A percentile compares a stretch with the other conserved stretches of the same genome.
These are phyloP conservation scores for Drosophila aff. DNA, from an alignment of 1,140 invertebrate genomes.

Conservation along the genomic window DNA sequence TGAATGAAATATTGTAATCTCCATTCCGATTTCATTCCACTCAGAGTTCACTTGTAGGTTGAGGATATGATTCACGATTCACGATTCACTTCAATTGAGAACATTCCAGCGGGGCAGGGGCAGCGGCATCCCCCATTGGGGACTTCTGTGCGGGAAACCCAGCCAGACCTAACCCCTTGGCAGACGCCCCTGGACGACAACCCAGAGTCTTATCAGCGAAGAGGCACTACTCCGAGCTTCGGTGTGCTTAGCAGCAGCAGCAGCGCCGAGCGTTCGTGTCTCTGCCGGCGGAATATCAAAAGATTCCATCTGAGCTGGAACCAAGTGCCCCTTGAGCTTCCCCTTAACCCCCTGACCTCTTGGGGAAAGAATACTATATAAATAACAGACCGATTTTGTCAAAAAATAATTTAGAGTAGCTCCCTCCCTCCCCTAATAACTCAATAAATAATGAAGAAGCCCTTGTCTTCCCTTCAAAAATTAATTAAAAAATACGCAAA, in stretches of 20 bases:
- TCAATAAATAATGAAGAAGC: neutral
- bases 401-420: neutral
- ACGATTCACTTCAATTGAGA: slow-evolving; percentile 79
- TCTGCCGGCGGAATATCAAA: slow-evolving; percentile 54
- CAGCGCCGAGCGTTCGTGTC: neutral
- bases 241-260: slow-evolving; percentile 27
- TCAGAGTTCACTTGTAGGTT: slow-evolving; percentile 79
- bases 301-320: slow-evolving; percentile 31
- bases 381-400: neutral
- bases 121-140: neutral
- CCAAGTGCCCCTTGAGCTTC: slow-evolving; percentile 16
- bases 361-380: neutral
- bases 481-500: neutral
- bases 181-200: neutral
- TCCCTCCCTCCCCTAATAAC: neutral
- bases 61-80: slow-evolving; percentile 82
- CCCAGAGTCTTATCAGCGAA: slow-evolving; percentile 32
- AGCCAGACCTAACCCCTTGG: neutral
- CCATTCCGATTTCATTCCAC: slow-evolving; percentile 58
- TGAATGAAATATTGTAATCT: slow-evolving; percentile 65
- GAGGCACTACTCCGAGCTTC: slow-evolving; percentile 26
- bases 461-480: neutral
- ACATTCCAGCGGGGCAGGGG: slow-evolving; percentile 50
- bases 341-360: slow-evolving; percentile 2
- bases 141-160: neutral